Percentiles rank a stretch among this genome's conserved stretches.
Conservation (phyloP, 1,140 invertebrate species). For the Bombus confusus region DNA sequence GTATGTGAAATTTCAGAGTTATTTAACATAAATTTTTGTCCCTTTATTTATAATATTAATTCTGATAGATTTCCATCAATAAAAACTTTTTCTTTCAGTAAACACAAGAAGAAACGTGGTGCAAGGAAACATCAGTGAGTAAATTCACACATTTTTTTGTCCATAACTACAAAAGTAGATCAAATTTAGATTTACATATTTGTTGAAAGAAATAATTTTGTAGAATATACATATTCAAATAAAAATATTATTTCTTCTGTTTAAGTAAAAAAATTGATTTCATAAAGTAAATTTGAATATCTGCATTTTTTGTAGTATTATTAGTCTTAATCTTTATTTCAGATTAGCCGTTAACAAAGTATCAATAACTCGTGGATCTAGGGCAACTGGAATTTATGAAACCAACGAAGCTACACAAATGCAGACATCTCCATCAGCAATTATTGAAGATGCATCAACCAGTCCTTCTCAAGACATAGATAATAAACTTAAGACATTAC, state of each 20-base stretch:
- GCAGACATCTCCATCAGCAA: conserved; percentile 70
- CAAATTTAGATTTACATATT: neutral
- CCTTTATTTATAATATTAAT: conserved; percentile 55
- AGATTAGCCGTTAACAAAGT: conserved; percentile 73
- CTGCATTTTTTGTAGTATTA: conserved; percentile 7
- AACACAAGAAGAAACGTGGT: conserved; percentile 79
- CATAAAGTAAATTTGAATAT: neutral
- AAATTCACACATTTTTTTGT: conserved; percentile 41
- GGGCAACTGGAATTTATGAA: conserved; percentile 72
- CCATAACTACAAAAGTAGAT: neutral
- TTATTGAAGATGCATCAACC: conserved; percentile 72
- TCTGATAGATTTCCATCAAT: conserved; percentile 61
- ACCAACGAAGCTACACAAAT: conserved; percentile 68
- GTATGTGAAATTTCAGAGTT: conserved; percentile 11
- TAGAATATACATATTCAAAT: neutral
- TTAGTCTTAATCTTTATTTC: conserved; percentile 53
- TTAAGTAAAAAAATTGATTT: neutral
- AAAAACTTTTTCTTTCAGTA: conserved; percentile 77
- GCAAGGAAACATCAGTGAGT: conserved; percentile 79
- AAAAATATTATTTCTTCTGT: neutral
- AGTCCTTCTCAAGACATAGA: conserved; percentile 79
- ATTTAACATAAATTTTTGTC: conserved; percentile 61
- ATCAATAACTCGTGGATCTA: conserved; percentile 69
- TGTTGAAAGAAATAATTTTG: neutral
- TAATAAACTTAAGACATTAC: conserved; percentile 76